Evolutionary conservation across 2,797 vertebrate species (phyloP).

Genomic region (Natrix natrix): DNA sequence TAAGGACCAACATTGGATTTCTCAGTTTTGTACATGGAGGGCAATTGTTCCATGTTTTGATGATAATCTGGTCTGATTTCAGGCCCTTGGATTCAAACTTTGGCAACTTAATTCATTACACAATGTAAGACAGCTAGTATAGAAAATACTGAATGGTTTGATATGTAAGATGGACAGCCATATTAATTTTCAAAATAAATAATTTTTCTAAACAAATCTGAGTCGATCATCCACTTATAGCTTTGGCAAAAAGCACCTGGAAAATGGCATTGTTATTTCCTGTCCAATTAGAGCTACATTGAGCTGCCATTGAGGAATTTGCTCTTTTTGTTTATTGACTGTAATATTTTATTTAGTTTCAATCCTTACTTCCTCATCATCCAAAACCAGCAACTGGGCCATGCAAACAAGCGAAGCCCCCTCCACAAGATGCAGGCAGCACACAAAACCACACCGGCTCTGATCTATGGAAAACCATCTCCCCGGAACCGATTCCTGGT

Average conservation of each 20-base stretch:
- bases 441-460: too few relatives aligned
- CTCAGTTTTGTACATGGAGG: neutral
- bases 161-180: neutral
- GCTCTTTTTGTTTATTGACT: neutral
- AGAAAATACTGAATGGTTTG: neutral
- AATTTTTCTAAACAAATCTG: neutral
- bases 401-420: too few relatives aligned
- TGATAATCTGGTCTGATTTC: neutral
- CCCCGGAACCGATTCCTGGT: too few relatives aligned
- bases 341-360: neutral
- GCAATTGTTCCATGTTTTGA: neutral
- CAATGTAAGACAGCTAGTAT: neutral
- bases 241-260: neutral
- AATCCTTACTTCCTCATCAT: neutral
- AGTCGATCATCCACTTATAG: neutral
- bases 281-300: neutral
- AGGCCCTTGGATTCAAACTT: neutral
- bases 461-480: too few relatives aligned
- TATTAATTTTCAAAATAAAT: neutral
- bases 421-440: too few relatives aligned
- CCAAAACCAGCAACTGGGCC: neutral
- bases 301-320: neutral
- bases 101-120: neutral
- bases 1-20: too few relatives aligned
- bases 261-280: constrained; percentile 14